phyloP scores from a whole-genome alignment of 2,113 vertebrate species.

The Thamnophis sirtalis region DNA sequence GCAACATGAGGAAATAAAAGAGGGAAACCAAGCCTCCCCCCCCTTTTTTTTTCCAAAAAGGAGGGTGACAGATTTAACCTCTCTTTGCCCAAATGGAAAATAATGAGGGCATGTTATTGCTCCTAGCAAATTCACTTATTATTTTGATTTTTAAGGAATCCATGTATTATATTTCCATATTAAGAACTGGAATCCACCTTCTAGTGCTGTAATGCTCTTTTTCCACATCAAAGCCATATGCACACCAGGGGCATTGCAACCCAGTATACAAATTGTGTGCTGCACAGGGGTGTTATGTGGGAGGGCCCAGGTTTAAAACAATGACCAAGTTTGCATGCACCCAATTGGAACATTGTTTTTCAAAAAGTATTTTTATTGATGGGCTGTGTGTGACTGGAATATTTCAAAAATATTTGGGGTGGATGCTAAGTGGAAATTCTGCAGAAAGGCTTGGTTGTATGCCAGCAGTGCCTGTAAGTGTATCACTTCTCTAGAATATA shows the following conservation, averaged over 20 bases:
- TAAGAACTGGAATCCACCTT: not conserved
- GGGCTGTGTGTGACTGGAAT: not conserved
- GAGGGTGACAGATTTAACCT: not conserved
- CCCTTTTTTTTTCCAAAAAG: not conserved
- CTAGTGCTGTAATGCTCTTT: not conserved
- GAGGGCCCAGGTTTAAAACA: not conserved
- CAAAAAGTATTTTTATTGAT: not conserved
- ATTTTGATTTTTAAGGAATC: not conserved
- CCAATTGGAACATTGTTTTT: not conserved
- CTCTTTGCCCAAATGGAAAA: not conserved
- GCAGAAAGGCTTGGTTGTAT: not conserved
- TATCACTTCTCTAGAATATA: not conserved
- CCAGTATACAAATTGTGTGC: not conserved
- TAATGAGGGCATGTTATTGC: not conserved
- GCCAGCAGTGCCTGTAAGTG: not conserved
- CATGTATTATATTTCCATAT: not conserved
- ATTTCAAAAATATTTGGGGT: not conserved
- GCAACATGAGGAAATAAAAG: not conserved
- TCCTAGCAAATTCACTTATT: not conserved
- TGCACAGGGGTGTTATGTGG: not conserved
- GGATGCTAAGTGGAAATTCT: not conserved
- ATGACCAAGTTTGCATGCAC: not conserved
- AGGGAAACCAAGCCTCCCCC: not conserved
- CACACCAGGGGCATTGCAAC: not conserved
- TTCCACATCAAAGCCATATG: not conserved